Evolutionary conservation across 2,797 vertebrate species (phyloP).

Genomic region (Lerista edwardsae): DNA sequence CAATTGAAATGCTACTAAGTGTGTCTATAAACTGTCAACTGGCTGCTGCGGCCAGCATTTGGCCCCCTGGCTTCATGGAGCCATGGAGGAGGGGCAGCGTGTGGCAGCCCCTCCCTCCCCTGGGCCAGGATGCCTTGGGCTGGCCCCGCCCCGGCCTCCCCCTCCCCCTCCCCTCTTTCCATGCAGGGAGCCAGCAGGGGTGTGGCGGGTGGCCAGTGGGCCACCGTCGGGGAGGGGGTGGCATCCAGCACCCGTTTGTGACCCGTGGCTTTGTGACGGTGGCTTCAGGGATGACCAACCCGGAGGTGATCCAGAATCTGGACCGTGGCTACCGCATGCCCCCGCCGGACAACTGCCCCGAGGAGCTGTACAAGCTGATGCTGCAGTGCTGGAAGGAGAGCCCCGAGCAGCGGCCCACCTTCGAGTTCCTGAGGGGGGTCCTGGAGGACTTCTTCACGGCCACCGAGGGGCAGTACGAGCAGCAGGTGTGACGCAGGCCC

Average conservation of each 20-base stretch:
- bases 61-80: too few species aligned
- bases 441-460: conserved; percentile 95
- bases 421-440: conserved; percentile 89
- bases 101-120: too few species aligned
- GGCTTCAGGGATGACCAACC: conserved; percentile 90
- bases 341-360: conserved; percentile 86
- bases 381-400: conserved; percentile 88
- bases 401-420: conserved; percentile 90
- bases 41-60: too few species aligned
- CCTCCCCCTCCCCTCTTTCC: too few species aligned
- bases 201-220: too few species aligned
- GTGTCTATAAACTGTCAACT: neutral
- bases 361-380: conserved; percentile 88
- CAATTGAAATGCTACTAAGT: neutral
- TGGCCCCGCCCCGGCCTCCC: too few species aligned
- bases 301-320: conserved; percentile 94
- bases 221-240: too few species aligned
- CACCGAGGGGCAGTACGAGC: conserved; percentile 96
- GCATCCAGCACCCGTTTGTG: neutral
- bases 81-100: too few species aligned
- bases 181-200: too few species aligned
- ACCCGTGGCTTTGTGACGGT: neutral
- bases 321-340: conserved; percentile 94
- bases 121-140: too few species aligned
- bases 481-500: conserved; percentile 75